Evolutionary conservation across 2,113 vertebrate species (phyloP), one percentile per base, ranked within the genome.

Genomic region (Peromyscus maniculatus): DNA sequence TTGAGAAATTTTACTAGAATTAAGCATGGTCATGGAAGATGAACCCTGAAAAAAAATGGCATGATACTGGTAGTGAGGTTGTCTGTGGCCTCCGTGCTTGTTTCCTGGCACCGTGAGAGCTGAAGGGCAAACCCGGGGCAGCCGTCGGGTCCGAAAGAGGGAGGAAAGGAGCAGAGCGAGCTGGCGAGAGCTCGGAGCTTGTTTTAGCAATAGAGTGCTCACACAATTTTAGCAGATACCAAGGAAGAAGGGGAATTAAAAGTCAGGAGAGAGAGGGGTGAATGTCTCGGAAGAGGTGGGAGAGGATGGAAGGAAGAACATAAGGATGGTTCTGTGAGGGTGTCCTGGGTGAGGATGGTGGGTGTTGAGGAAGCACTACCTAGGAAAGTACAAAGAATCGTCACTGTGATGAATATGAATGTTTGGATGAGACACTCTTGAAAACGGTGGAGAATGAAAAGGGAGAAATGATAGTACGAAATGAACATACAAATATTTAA

Each of bases 1-100:
- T 77, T 71, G 72, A 89, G 90, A 96, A 72, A 39, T 33, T 39
- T 36, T 43, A 57, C 57, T 55, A 10, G 55, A 95, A 89, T 84
- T 78, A 78, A 91, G 69, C 55, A 67, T 64, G 67, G 77, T 92
- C 67, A 3, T 33, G 31, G 26, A 88, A 92, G 62, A 86, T 10
- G 28, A 94, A 24, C 72, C 52, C 66, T 79, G 64, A 86, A 33
- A 17, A 17, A 71, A 79, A 87, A 74, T n/a, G 36, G 39, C 36
- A 4, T 49, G 71, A 36, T 7, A 2, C 2, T 78, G 16, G 24
- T 39, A 17, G 15, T 75, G 57, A 31, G 7, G 7, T 83, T 55
- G 13, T 57, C 84, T 13, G 36, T 82, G 52, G 26, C n/a, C 16
- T 1, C 16, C 3, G 22, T 80, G 24, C 87, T 64, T 26, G 3